Evolutionary conservation across 2,888 invertebrate genomes (phyloP).

Genomic region (Hypomecis punctinalis): DNA sequence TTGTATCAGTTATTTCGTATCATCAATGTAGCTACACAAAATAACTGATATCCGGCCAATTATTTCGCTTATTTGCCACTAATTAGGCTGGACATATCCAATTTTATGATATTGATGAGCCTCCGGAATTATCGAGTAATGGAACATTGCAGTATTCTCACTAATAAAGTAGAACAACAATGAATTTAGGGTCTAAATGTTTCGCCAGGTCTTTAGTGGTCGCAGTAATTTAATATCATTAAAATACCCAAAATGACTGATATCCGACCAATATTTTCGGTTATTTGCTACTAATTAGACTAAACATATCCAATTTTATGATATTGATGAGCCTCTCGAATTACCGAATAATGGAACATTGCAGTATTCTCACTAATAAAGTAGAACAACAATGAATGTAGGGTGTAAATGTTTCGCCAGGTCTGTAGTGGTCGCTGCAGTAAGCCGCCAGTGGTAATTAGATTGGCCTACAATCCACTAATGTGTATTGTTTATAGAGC

Average conservation of each 20-base stretch:
- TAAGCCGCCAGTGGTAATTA: conserved; percentile 46
- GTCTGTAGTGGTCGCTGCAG: conserved; percentile 29
- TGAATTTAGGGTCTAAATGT: neutral
- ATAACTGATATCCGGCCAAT: no score
- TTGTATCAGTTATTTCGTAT: no score
- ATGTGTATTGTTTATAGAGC: conserved; percentile 24
- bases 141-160: neutral
- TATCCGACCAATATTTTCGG: no score
- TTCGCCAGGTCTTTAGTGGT: conserved; percentile 27
- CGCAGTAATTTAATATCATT: conserved; percentile 3
- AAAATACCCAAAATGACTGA: no score
- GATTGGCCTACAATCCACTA: conserved; percentile 42
- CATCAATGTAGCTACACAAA: no score
- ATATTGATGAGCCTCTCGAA: neutral
- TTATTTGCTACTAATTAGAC: no score
- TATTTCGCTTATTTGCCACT: no score
- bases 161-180: conserved; percentile 1
- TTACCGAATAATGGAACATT: neutral
- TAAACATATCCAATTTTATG: no score
- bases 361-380: conserved; percentile 3
- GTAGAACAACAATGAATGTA: neutral
- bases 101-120: no score
- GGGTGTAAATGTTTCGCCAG: conserved; percentile 10
- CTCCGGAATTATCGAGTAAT: neutral
- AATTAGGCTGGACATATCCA: no score